These are phyloP conservation scores for Hemibagrus wyckioides DNA, from an alignment of 2,113 vertebrate genomes.

Conservation along the genomic window DNA sequence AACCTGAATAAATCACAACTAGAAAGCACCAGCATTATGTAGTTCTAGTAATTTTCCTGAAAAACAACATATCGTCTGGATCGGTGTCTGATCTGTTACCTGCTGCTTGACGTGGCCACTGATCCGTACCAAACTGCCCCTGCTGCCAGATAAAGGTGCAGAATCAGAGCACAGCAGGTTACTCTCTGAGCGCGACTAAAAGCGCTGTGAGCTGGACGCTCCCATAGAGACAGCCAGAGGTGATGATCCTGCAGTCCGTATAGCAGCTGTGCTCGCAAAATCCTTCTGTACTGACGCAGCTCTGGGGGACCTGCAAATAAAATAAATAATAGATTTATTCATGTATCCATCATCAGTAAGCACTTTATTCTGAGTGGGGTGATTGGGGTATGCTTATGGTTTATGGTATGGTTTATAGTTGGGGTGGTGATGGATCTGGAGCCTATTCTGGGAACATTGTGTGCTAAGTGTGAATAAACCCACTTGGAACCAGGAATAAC, in stretches of 20 bases:
- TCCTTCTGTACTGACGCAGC: conserved; percentile 66
- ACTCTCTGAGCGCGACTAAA: conserved; percentile 79
- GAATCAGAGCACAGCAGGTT: conserved; percentile 68
- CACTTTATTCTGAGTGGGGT: background rate
- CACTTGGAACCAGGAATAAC: too few species aligned
- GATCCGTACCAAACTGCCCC: conserved; percentile 76
- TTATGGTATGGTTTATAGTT: too few species aligned
- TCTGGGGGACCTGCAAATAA: conserved; percentile 73
- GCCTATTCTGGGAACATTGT: background rate
- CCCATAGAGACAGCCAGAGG: conserved; percentile 79
- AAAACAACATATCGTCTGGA: background rate
- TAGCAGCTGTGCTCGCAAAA: conserved; percentile 71
- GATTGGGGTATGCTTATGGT: background rate
- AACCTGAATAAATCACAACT: background rate
- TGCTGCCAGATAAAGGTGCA: conserved; percentile 74
- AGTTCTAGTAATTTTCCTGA: background rate
- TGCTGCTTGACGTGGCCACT: conserved; percentile 57
- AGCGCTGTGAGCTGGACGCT: conserved; percentile 68
- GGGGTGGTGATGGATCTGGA: background rate
- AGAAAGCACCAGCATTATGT: background rate
- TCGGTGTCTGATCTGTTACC: conserved; percentile 57
- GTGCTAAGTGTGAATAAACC: too few species aligned
- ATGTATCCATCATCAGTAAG: background rate
- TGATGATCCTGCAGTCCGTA: conserved; percentile 76
- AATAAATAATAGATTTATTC: background rate